A percentile compares a stretch with the other conserved stretches of the same genome.
These are phyloP conservation scores for Lepidurus arcticus DNA, from an alignment of 1,140 invertebrate species.

Conservation along the genomic window DNA sequence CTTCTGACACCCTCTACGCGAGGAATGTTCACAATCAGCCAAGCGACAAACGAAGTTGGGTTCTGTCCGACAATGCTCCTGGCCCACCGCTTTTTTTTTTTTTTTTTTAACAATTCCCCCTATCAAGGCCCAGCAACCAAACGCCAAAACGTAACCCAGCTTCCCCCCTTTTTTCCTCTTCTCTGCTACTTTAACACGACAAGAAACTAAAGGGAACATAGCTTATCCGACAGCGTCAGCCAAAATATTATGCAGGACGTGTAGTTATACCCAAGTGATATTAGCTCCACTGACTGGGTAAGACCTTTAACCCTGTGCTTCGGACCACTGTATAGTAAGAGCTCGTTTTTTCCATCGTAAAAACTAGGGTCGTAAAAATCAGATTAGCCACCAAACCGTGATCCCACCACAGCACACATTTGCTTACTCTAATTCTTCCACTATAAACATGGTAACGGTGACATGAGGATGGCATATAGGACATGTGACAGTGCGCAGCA, in stretches of 20 bases:
- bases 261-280: constrained; percentile 9
- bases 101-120: not conserved
- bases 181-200: not conserved
- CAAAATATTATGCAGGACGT: not conserved
- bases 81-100: not conserved
- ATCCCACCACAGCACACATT: constrained; percentile 11
- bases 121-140: constrained; percentile 4
- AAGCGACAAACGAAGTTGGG: constrained; percentile 21
- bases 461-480: not conserved
- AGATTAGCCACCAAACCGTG: constrained; percentile 10
- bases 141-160: not conserved
- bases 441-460: not conserved
- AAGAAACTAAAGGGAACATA: not conserved
- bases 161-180: not conserved
- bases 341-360: not conserved
- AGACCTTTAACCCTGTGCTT: not conserved
- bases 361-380: constrained; percentile 11
- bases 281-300: constrained; percentile 7
- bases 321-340: not conserved
- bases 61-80: constrained; percentile 15
- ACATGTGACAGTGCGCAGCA: not conserved
- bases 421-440: constrained; percentile 16
- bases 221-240: not conserved
- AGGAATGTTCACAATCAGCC: constrained; percentile 10
- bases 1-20: constrained; percentile 10